Base-by-base conservation (phyloP, 1,140 invertebrate species). In the Lepidurus packardi region DNA sequence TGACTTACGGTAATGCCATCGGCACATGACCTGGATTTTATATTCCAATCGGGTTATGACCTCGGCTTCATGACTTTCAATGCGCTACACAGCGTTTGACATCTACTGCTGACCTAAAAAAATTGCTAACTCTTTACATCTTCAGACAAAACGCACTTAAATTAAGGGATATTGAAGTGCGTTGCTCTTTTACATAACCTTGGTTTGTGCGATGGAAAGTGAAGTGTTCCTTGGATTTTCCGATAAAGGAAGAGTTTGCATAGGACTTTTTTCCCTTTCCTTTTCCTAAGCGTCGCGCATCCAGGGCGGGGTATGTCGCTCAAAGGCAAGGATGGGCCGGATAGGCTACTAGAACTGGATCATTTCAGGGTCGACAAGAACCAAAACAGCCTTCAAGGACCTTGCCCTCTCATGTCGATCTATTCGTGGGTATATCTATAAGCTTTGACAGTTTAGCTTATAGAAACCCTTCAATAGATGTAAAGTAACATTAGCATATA, bases 331-430 rank as follows among this genome's bases (percentile, higher is more conserved):
- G 53, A 65, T 65, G 53, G 53, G 53, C 21, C n/a, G 53, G 53
- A 21, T 6, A 13, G n/a, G n/a, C 16, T 65, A 65, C 21, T 65
- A n/a, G n/a, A 65, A 65, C 53, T 65, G 53, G 53, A 65, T 65
- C 53, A 65, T 65, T 65, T 65, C 53, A 65, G 53, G 53, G 53
- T 65, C 53, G 53, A 65, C 53, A 65, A 16, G 53, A 13, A 65
- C 7, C 6, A n/a, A 65, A 21, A 65, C 53, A 65, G 53, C 53
- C 53, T 65, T 65, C 53, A 65, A 65, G 53, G 53, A 65, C 53
- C 53, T 65, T 65, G 53, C 53, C 53, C 53, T 65, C 4, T 65
- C 21, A 65, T 65, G 53, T 21, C 21, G 16, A 65, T 65, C n/a
- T 65, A 65, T 65, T 65, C 13, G 16, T 16, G 7, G 53, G 8